phyloP scores from a whole-genome alignment of 2,113 vertebrate species.

The Xenus cinereus region DNA sequence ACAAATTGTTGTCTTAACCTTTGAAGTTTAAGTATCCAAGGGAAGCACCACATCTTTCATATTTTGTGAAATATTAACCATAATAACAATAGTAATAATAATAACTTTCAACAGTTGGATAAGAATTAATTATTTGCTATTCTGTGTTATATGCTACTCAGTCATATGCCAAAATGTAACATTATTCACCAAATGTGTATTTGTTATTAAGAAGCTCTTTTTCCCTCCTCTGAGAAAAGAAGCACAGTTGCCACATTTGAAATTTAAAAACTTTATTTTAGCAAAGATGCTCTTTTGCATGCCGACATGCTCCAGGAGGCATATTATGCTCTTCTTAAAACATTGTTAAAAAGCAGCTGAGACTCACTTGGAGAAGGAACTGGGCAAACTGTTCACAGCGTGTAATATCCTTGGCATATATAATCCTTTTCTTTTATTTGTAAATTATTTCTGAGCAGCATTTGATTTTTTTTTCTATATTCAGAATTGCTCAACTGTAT shows the following conservation, averaged over 20 bases:
- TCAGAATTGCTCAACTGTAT: background rate
- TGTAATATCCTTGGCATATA: background rate
- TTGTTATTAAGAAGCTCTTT: background rate
- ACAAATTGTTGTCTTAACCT: background rate
- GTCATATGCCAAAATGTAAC: background rate
- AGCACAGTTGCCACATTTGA: background rate
- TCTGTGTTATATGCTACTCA: background rate
- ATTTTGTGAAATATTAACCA: background rate
- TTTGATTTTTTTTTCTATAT: background rate
- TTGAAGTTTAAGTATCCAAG: background rate
- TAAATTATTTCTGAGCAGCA: background rate
- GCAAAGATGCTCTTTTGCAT: background rate
- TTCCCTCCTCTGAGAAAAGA: background rate
- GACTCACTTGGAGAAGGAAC: background rate
- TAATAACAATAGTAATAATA: background rate
- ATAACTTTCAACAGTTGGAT: background rate
- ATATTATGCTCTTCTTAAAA: background rate
- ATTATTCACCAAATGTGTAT: background rate
- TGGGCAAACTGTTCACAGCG: background rate
- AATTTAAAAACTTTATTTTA: slow-evolving; percentile 9
- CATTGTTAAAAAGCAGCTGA: background rate
- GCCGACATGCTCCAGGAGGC: background rate
- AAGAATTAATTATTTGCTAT: background rate
- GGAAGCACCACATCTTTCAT: background rate
- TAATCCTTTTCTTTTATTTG: background rate